Percentiles rank a stretch among this genome's conserved stretches.
phyloP scores from a whole-genome alignment of 2,888 invertebrate genomes.

The Drosophila prostipennis region DNA sequence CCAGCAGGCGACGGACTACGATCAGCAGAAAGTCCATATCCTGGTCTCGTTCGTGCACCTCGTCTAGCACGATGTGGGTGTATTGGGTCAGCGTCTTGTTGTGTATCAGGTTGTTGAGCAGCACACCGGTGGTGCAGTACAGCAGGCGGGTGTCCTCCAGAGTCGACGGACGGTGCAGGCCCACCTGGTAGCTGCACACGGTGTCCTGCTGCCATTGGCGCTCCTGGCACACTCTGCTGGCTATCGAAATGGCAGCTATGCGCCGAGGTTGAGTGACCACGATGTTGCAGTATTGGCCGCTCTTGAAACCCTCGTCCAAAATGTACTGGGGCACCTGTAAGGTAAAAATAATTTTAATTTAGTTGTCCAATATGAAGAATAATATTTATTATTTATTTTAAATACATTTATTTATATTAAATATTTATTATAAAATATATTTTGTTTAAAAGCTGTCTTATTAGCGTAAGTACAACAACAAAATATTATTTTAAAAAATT shows the following conservation, averaged over 20 bases:
- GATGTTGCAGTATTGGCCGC: conserved; percentile 91
- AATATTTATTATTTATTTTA: too few relatives aligned
- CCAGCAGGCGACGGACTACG: conserved; percentile 91
- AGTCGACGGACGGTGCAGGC: conserved; percentile 41
- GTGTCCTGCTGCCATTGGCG: conserved; percentile 92
- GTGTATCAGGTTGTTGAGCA: conserved; percentile 90
- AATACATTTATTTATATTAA: too few relatives aligned
- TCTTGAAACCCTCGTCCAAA: conserved; percentile 89
- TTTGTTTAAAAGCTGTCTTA: too few relatives aligned
- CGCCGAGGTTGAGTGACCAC: conserved; percentile 96
- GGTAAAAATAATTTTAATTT: neutral
- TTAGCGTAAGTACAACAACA: too few relatives aligned
- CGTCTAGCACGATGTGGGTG: conserved; percentile 96
- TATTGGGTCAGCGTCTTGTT: conserved; percentile 90
- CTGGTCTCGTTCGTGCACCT: conserved; percentile 96
- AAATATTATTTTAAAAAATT: too few relatives aligned
- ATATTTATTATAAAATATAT: too few relatives aligned
- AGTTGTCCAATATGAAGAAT: too few relatives aligned
- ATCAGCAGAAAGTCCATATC: conserved; percentile 96
- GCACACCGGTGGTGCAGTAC: conserved; percentile 95
- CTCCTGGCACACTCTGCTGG: conserved; percentile 93
- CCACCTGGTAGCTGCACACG: conserved; percentile 95
- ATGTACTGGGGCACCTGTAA: conserved; percentile 94
- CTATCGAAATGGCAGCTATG: conserved; percentile 96
- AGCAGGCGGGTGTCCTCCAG: conserved; percentile 88